phyloP scores from a whole-genome alignment of 2,113 vertebrate species.

The Percina caprodes region DNA sequence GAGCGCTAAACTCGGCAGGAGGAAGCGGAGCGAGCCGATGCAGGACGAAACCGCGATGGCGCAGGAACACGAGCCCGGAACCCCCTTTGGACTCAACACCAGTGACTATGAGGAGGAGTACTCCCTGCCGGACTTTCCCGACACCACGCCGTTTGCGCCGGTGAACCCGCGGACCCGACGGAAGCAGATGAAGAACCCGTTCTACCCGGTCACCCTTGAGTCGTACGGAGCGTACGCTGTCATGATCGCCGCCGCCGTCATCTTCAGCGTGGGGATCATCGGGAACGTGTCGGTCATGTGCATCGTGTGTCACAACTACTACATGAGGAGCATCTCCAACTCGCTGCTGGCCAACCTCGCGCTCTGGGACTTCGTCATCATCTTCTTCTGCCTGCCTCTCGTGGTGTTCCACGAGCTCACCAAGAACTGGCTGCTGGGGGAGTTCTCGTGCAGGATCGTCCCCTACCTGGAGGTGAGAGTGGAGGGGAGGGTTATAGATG shows the following conservation, averaged over 20 bases:
- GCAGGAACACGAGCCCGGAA: constrained; percentile 81
- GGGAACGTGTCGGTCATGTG: constrained; percentile 98
- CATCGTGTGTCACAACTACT: constrained; percentile 97
- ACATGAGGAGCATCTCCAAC: constrained; percentile 98
- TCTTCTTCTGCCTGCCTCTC: constrained; percentile 96
- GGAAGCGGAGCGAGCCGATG: constrained; percentile 19
- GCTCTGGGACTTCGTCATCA: constrained; percentile 95
- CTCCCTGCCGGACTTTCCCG: constrained; percentile 56
- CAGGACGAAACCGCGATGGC: constrained; percentile 73
- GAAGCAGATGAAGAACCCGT: constrained; percentile 89
- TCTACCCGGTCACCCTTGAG: constrained; percentile 91
- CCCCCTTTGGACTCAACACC: constrained; percentile 51
- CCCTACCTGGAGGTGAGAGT: constrained; percentile 95
- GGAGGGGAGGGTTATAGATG: background rate
- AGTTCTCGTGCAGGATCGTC: constrained; percentile 95
- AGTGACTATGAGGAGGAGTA: constrained; percentile 65
- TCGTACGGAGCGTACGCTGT: constrained; percentile 91
- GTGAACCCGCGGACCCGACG: constrained; percentile 63
- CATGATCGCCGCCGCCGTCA: constrained; percentile 86
- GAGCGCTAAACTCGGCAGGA: constrained; percentile 1
- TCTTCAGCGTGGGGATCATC: constrained; percentile 93
- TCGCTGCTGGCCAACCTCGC: constrained; percentile 96
- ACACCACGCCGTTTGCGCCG: constrained; percentile 71
- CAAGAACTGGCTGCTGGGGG: constrained; percentile 94
- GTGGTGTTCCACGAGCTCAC: constrained; percentile 96